Percentiles rank a stretch among this genome's conserved stretches.
Conservation (phyloP, 2,797 vertebrate species). For the Parauchenoglanis punctatus region DNA sequence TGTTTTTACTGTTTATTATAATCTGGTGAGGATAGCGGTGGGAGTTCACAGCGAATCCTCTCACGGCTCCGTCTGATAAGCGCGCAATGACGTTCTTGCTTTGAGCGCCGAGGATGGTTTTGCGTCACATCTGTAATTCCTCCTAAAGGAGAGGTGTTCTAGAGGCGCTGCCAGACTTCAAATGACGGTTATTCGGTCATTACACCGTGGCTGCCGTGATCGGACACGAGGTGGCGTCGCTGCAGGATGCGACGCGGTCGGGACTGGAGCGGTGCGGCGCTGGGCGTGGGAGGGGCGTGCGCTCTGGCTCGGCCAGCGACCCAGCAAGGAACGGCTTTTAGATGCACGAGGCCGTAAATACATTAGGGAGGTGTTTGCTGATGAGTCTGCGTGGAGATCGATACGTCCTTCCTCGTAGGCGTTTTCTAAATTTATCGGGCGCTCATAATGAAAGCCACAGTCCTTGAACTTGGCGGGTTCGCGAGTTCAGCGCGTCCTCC, state of each 20-base stretch:
- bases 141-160: not conserved
- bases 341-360: slow-evolving; percentile 61
- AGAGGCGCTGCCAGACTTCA: not conserved
- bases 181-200: not conserved
- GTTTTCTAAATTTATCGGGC: slow-evolving; percentile 66
- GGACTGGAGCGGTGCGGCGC: not conserved
- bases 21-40: not conserved
- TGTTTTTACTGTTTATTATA: not conserved
- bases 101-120: not conserved
- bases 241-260: not conserved
- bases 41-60: not conserved
- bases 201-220: not conserved
- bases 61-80: not conserved
- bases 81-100: accelerated
- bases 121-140: not conserved
- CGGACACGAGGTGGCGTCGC: not conserved
- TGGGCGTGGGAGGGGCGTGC: no score
- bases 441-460: slow-evolving; percentile 62
- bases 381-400: slow-evolving; percentile 60
- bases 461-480: slow-evolving; percentile 64
- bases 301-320: slow-evolving; percentile 32
- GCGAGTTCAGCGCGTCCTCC: slow-evolving; percentile 52
- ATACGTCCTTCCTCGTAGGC: slow-evolving; percentile 63
- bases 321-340: slow-evolving; percentile 45
- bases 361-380: slow-evolving; percentile 65